These are phyloP conservation scores for Sardinella longiceps DNA, from an alignment of 2,797 vertebrate genomes.

Conservation along the genomic window DNA sequence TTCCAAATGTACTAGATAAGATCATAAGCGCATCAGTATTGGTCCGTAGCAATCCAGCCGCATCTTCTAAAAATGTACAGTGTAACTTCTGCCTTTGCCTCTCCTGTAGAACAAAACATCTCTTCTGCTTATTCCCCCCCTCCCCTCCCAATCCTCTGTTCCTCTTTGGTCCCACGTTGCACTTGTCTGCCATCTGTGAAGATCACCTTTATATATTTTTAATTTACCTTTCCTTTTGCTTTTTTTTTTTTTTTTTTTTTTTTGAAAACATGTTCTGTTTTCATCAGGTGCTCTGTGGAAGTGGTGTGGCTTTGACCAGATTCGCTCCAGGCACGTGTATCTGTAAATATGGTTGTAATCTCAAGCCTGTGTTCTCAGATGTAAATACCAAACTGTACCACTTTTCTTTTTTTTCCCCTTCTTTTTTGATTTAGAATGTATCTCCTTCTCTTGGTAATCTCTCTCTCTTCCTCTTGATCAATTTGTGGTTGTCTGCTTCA, in stretches of 20 bases:
- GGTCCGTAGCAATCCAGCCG: conserved; percentile 16
- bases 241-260: not conserved
- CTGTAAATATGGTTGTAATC: conserved; percentile 42
- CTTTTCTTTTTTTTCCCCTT: conserved; percentile 23
- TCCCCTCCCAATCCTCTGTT: not conserved
- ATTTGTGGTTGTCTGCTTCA: conserved; percentile 12
- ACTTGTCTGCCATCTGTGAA: conserved; percentile 6
- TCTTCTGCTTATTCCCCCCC: not conserved
- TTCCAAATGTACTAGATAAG: conserved; percentile 22
- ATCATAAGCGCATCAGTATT: conserved; percentile 22
- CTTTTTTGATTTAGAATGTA: conserved; percentile 20
- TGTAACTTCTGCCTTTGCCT: not conserved
- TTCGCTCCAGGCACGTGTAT: conserved; percentile 22
- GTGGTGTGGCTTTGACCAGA: conserved; percentile 24
- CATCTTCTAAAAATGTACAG: conserved; percentile 20
- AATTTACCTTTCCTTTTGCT: not conserved
- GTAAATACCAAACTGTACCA: conserved; percentile 46
- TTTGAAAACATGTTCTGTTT: not conserved
- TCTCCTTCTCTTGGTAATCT: conserved; percentile 11
- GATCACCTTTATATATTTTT: not conserved
- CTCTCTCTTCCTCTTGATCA: conserved; percentile 33
- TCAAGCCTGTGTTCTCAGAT: conserved; percentile 36
- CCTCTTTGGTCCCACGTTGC: not conserved
- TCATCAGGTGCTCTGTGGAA: conserved; percentile 15
- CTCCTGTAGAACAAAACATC: conserved; percentile 16